A percentile compares a stretch with the other conserved stretches of the same genome.
These are phyloP conservation scores for Campoplex nolae DNA, from an alignment of 2,888 invertebrate species.

Conservation along the genomic window DNA sequence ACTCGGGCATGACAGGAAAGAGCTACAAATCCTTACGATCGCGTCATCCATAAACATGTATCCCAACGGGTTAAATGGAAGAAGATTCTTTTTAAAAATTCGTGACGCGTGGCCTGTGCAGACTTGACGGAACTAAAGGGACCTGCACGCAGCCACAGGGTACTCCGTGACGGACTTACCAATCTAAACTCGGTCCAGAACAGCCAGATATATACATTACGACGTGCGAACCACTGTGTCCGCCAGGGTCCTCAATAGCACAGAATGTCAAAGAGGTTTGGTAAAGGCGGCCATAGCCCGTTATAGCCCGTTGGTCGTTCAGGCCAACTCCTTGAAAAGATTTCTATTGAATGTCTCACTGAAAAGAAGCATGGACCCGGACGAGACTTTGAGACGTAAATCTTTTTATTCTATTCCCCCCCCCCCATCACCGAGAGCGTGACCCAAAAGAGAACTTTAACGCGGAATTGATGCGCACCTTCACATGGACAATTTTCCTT, in stretches of 20 bases:
- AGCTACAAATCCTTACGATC: constrained; percentile 35
- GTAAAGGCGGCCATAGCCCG: constrained; percentile 31
- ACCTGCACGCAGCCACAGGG: constrained; percentile 44
- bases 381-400: constrained; percentile 27
- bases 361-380: constrained; percentile 50
- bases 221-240: constrained; percentile 21
- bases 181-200: constrained; percentile 43
- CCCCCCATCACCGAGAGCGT: constrained; percentile 20
- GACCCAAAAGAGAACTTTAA: constrained; percentile 53
- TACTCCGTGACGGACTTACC: constrained; percentile 61
- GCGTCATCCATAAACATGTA: constrained; percentile 4
- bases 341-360: constrained; percentile 60
- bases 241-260: not conserved
- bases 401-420: constrained; percentile 45
- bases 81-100: constrained; percentile 45
- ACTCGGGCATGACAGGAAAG: constrained; percentile 27
- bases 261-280: constrained; percentile 40
- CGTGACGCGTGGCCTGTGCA: constrained; percentile 37
- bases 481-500: constrained; percentile 44
- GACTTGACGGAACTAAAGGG: constrained; percentile 40
- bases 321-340: constrained; percentile 47
- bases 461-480: constrained; percentile 23
- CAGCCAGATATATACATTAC: constrained; percentile 26
- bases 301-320: constrained; percentile 11
- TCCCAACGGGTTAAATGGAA: constrained; percentile 22